Conservation (phyloP, 2,888 invertebrate genomes). For the Aromia moschata region DNA sequence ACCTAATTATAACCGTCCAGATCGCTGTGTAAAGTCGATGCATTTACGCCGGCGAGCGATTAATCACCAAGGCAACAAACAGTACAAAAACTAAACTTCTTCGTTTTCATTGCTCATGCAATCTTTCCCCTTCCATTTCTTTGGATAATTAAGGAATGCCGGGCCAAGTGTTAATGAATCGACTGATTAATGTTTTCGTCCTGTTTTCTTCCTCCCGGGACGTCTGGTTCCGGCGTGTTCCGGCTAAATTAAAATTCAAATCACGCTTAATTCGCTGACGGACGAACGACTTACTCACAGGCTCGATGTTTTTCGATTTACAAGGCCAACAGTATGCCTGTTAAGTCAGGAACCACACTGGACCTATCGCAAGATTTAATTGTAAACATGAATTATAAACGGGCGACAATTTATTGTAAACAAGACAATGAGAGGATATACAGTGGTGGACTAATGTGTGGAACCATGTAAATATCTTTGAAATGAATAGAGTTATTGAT, state of each 20-base stretch:
- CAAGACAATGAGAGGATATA: no score
- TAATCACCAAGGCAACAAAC: neutral
- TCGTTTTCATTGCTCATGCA: neutral
- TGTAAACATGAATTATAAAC: no score
- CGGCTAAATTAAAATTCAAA: neutral
- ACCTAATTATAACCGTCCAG: no score
- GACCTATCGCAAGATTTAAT: no score
- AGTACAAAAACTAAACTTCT: neutral
- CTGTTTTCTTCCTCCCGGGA: slow-evolving; percentile 6
- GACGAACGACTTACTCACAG: neutral
- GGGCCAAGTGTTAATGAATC: slow-evolving; percentile 9
- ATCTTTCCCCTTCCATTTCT: slow-evolving; percentile 3
- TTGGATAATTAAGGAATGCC: slow-evolving; percentile 9
- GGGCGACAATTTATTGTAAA: no score
- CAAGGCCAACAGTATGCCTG: no score
- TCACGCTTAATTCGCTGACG: neutral
- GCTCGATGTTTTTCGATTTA: neutral
- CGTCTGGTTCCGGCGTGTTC: neutral
- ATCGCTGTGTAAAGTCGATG: no score
- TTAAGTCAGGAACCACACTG: no score
- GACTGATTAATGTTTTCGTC: slow-evolving; percentile 12
- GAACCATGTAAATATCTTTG: no score
- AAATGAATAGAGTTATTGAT: no score
- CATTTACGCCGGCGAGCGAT: neutral
- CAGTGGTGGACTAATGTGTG: no score